Percentiles rank a stretch among this genome's conserved stretches.
Conservation (phyloP, 64 coral and sea anemone species). For the Cladopsammia gracilis region DNA sequence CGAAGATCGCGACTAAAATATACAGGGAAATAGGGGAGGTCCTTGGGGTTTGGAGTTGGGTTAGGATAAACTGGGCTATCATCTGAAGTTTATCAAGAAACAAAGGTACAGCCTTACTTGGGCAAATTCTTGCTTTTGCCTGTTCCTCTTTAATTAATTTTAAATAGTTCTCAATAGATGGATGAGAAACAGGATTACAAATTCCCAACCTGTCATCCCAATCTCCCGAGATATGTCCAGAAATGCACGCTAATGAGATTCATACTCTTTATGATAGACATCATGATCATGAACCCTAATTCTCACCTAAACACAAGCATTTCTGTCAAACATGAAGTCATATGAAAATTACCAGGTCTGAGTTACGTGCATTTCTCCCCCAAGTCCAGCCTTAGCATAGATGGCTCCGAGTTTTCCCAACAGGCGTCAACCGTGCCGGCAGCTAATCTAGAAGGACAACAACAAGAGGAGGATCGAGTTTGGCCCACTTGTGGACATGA, state of each 20-base stretch:
- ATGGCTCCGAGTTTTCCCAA: slow-evolving; percentile 39
- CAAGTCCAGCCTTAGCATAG: not conserved
- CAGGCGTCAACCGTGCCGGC: slow-evolving; percentile 29
- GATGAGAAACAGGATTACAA: not conserved
- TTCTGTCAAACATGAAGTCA: no score
- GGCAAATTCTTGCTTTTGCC: not conserved
- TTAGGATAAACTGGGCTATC: not conserved
- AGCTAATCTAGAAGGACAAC: slow-evolving; percentile 9
- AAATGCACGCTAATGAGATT: no score
- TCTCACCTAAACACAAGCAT: no score
- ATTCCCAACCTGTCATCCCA: slow-evolving; percentile 26
- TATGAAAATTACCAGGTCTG: no score
- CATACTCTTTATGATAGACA: no score
- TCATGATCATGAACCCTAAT: no score
- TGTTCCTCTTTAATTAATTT: slow-evolving; percentile 11
- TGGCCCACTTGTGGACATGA: not conserved
- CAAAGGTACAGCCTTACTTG: not conserved
- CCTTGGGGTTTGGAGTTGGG: not conserved
- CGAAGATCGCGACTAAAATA: not conserved
- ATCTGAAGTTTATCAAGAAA: slow-evolving; percentile 1
- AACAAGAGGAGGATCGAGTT: not conserved
- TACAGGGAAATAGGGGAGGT: slow-evolving; percentile 7
- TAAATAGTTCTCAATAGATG: not conserved
- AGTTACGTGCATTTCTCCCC: no score
- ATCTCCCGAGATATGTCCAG: no score